Base-by-base conservation (phyloP, 2,888 invertebrate species). In the Dioctria linearis region DNA sequence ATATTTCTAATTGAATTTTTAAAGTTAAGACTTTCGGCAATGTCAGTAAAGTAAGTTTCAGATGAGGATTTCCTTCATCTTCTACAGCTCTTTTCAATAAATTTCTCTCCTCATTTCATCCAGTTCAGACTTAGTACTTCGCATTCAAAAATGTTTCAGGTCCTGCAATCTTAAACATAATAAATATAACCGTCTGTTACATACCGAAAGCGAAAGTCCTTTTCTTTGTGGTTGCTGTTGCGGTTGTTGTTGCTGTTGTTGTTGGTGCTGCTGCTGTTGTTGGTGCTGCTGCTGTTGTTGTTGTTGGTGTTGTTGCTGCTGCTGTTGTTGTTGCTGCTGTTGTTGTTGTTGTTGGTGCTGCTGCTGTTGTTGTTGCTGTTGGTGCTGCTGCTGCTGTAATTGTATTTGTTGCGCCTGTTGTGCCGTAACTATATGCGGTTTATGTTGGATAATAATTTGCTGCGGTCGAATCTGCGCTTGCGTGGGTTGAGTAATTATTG, bases 181-280 rank as follows among this genome's bases (percentile, higher is more conserved):
- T 25, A 25, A 25, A 25, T 25, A 25, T 25, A 25, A 25, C 0
- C 25, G 25, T 25, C 25, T 2, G 25, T 25, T 54, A 11, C 86
- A 87, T 84, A 89, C 88, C 85, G 89, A 88, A 79, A 89, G 85
- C 13, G 88, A 87, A 5, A 89, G 84, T 39, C 89, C 89, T 67
- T 88, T 87, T 42, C 88, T 84, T 78, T 87, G 88, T 84, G 86
- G 82, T 86, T 78, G 78, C 71, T 76, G 82, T 69, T 80, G 83
- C 67, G 71, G 82, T 63, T 80, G 83, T 59, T 71, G 83, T 75
- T 84, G 81, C 85, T 65, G 13, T n/a, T 78, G 78, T 69, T 78
- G 82, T 69, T 80, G 82, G 59, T 71, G 76, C 61, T 78, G 81
- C 71, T 49, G 79, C 43, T 69, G 82, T 40, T 78, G 84, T 51